Base-by-base conservation (phyloP, 2,797 vertebrate species). In the Lophius americanus region DNA sequence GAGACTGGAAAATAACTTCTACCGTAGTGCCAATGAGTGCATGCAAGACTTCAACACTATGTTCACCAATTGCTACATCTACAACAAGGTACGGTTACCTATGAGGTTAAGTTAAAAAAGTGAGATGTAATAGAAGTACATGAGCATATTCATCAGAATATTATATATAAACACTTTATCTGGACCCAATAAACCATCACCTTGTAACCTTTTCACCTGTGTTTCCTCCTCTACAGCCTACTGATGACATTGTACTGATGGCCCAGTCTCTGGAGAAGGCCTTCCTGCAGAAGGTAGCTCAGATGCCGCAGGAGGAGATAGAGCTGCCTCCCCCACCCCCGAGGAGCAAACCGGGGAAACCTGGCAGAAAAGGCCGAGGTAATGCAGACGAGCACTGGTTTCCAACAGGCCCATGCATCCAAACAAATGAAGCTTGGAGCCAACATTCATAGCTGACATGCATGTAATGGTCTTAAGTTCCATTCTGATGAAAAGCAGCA, bases 21-120 rank as follows among this genome's bases (percentile, higher is more conserved):
- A 98, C 36, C 94, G 95, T 92, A 95, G 94, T 52, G 95, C 96
- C 2, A 94, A 92, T 0, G 97, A 98, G 75, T 98, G 97, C 88
- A 97, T 98, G 93, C 96, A 98, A 82, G 97, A 98, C 86, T 98
- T 98, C 89, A 98, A 98, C 91, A 98, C 97, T 73, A 98, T 98
- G 97, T 98, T 98, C 84, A 98, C 97, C 73, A 98, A 98, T 72
- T 98, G 96, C 87, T 98, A 98, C 66, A 97, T 98, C 85, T 98
- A 98, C 80, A 98, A 98, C 85, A 98, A 98, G 95, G 97, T 96
- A 63, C 81, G 79, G 1, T 0, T 52, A 4, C 7, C 23, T 23
- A 23, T 23, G 2, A 23, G 23, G 23, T 23, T 23, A 23, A 23
- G 23, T 23, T 23, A 23, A 23, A 23, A 23, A 23, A 23, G 23